phyloP scores from a whole-genome alignment of 2,888 invertebrate species.

The Tortrix viridana region DNA sequence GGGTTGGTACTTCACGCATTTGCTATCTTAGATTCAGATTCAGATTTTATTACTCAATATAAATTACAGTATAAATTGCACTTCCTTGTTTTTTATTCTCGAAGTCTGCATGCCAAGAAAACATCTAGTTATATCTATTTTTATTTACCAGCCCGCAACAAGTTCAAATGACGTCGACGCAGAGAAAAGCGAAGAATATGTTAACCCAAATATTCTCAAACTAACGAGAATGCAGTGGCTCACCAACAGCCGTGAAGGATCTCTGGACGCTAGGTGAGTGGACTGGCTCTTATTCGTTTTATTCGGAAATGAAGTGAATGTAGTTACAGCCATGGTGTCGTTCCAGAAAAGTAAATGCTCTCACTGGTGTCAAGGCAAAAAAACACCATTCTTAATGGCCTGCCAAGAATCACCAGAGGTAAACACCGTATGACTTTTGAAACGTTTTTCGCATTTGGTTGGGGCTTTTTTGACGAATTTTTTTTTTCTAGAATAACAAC shows the following conservation, averaged over 20 bases:
- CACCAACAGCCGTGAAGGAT: slow-evolving; percentile 59
- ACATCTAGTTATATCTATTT: too few species aligned
- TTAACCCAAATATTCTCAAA: slow-evolving; percentile 64
- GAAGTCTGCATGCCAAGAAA: too few species aligned
- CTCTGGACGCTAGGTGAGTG: slow-evolving; percentile 67
- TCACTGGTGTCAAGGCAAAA: slow-evolving; percentile 69
- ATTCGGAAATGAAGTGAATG: slow-evolving; percentile 17
- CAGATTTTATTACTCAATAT: too few species aligned
- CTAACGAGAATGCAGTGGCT: slow-evolving; percentile 78
- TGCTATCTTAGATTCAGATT: too few species aligned
- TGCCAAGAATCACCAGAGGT: neutral
- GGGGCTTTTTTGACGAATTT: neutral
- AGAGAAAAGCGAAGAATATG: slow-evolving; percentile 28
- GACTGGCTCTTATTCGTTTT: neutral
- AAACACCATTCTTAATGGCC: slow-evolving; percentile 38
- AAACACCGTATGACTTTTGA: neutral
- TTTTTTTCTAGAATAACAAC: slow-evolving; percentile 60
- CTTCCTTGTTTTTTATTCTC: too few species aligned
- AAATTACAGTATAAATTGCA: too few species aligned
- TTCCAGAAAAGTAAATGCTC: slow-evolving; percentile 73
- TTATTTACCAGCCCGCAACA: slow-evolving; percentile 29
- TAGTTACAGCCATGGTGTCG: slow-evolving; percentile 53
- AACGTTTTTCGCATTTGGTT: too few species aligned
- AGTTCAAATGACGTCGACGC: slow-evolving; percentile 46
- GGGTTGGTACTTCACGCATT: too few species aligned